Evolutionary conservation across 1,140 invertebrate genomes (phyloP).

Genomic region (Brachionus koreanus): DNA sequence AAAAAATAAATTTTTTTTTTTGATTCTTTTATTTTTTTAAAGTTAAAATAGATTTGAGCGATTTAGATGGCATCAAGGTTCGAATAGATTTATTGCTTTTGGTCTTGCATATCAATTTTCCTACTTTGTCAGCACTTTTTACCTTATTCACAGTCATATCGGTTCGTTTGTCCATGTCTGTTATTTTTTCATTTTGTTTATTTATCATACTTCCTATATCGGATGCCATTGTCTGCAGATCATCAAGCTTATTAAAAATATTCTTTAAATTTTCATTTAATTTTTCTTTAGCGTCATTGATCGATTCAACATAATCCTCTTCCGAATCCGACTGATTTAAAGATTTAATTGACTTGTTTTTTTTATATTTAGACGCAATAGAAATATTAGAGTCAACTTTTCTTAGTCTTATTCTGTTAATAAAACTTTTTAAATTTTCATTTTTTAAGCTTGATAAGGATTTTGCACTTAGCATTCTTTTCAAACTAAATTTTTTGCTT

Average conservation of each 20-base stretch:
- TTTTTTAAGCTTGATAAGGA: not conserved
- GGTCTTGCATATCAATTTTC: not conserved
- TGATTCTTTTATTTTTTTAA: not conserved
- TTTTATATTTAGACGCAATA: not conserved
- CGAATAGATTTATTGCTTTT: slow-evolving; percentile 9
- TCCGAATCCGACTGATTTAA: not conserved
- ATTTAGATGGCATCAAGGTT: not conserved
- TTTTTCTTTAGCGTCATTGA: slow-evolving; percentile 9
- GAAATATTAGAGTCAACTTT: not conserved
- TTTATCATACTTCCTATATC: slow-evolving; percentile 24
- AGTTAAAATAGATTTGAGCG: not conserved
- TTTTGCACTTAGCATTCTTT: not conserved
- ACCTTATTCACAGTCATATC: not conserved
- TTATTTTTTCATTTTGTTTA: slow-evolving; percentile 17
- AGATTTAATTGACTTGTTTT: not conserved
- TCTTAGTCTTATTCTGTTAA: not conserved
- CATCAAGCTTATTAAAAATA: slow-evolving; percentile 2
- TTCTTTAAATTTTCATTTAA: slow-evolving; percentile 34
- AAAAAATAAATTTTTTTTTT: not conserved
- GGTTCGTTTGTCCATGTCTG: not conserved
- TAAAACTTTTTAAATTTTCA: slow-evolving; percentile 9
- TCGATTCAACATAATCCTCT: not conserved
- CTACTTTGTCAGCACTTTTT: not conserved
- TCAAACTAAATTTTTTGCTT: not conserved
- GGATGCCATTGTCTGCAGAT: slow-evolving; percentile 14